A percentile compares a stretch with the other conserved stretches of the same genome.
Evolutionary conservation across 2,797 vertebrate genomes (phyloP).

Genomic region (Geotrypetes seraphini): DNA sequence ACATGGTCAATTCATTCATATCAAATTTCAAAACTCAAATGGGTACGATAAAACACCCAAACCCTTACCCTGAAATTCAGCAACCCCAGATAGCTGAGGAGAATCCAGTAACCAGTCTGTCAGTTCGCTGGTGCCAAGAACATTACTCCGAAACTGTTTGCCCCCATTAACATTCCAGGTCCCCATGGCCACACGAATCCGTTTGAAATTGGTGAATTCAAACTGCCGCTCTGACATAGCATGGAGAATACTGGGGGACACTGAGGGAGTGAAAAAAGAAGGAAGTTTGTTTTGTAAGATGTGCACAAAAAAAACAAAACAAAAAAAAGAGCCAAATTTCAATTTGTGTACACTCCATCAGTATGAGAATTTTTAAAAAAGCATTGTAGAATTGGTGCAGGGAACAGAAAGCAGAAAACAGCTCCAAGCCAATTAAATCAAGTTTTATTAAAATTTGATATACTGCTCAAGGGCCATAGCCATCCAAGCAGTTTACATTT

Average conservation of each 20-base stretch:
- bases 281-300: background rate
- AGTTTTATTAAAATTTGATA: too few species aligned
- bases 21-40: too few species aligned
- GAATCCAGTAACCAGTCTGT: conserved; percentile 61
- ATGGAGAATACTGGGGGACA: conserved; percentile 56
- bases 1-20: background rate
- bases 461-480: too few species aligned
- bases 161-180: conserved; percentile 69
- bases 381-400: too few species aligned
- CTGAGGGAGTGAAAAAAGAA: conserved; percentile 13
- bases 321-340: too few species aligned
- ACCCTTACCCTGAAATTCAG: conserved; percentile 46
- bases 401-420: too few species aligned
- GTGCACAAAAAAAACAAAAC: too few species aligned
- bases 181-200: conserved; percentile 48
- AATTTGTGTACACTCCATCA: too few species aligned
- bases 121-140: conserved; percentile 52
- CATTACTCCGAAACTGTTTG: conserved; percentile 61
- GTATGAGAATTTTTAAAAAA: too few species aligned
- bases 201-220: conserved; percentile 57
- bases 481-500: too few species aligned
- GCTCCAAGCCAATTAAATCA: too few species aligned
- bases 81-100: conserved; percentile 36
- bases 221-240: conserved; percentile 61
- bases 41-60: too few species aligned